A percentile compares a stretch with the other conserved stretches of the same genome.
Evolutionary conservation across 2,113 vertebrate genomes (phyloP).

Genomic region (Tamias sibiricus): DNA sequence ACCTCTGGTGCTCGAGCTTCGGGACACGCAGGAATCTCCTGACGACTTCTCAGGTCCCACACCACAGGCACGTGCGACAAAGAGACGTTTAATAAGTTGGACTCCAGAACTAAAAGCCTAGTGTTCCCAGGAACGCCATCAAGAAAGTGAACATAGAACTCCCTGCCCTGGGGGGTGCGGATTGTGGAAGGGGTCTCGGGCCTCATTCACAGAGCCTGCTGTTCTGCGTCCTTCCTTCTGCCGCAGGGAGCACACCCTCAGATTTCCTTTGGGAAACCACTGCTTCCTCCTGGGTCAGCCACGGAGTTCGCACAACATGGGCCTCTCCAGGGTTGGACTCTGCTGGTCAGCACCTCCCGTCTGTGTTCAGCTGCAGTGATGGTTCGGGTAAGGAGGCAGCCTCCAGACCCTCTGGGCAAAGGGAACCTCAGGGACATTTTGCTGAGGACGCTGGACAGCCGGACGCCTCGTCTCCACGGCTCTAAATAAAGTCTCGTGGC

Average conservation of each 20-base stretch:
- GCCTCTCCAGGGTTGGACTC: neutral
- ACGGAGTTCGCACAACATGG: fast-evolving
- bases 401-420: neutral
- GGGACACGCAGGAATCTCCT: neutral
- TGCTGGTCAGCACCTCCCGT: no score
- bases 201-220: neutral
- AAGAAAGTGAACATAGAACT: neutral
- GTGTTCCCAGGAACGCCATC: neutral
- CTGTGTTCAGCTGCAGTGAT: neutral
- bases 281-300: neutral
- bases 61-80: neutral
- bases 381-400: neutral
- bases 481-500: neutral
- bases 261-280: neutral
- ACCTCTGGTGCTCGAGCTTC: neutral
- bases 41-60: neutral
- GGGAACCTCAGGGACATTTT: neutral
- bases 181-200: neutral
- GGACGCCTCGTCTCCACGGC: neutral
- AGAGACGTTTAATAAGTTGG: neutral
- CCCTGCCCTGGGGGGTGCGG: neutral
- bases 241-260: neutral
- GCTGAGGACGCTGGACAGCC: neutral
- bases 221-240: no score
- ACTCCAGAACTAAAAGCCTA: neutral